Percentiles rank a stretch among this genome's conserved stretches.
Evolutionary conservation across 2,888 invertebrate species (phyloP).

Genomic region (Acronicta psi): DNA sequence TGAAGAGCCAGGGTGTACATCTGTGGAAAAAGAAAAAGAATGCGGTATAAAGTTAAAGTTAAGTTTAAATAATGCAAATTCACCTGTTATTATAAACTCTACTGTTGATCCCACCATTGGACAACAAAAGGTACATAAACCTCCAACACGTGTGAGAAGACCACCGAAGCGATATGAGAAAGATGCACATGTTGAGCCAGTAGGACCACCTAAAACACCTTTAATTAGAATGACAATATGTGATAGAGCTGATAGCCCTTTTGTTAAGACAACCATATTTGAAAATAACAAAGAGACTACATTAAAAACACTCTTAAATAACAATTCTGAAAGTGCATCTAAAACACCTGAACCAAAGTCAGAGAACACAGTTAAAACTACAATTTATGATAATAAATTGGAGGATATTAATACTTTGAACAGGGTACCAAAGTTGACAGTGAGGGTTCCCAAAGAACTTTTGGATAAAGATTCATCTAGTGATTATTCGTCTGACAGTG

Average conservation of each 20-base stretch:
- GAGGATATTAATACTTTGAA: conserved; percentile 83
- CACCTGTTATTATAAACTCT: conserved; percentile 85
- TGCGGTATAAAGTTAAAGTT: conserved; percentile 85
- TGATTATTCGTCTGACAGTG: conserved; percentile 89
- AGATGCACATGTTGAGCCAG: conserved; percentile 61
- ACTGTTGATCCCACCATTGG: conserved; percentile 86
- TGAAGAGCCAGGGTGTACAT: conserved; percentile 61
- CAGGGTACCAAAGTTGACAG: conserved; percentile 91
- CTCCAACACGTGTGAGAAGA: conserved; percentile 77
- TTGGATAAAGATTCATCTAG: conserved; percentile 86
- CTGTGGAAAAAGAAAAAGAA: conserved; percentile 76
- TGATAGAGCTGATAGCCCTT: conserved; percentile 85
- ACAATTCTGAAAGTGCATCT: conserved; percentile 72
- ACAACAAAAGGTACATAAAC: conserved; percentile 76
- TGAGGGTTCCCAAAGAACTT: conserved; percentile 91
- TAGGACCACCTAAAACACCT: conserved; percentile 69
- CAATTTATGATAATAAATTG: conserved; percentile 85
- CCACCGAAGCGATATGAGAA: conserved; percentile 84
- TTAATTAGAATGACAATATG: conserved; percentile 87
- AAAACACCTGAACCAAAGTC: conserved; percentile 74
- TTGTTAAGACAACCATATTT: conserved; percentile 83
- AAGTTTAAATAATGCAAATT: conserved; percentile 84
- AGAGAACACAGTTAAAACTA: conserved; percentile 80
- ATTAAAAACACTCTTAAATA: conserved; percentile 78
- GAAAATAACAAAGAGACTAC: conserved; percentile 81